Conservation (phyloP, 2,113 vertebrate genomes). For the Oryzias celebensis region DNA sequence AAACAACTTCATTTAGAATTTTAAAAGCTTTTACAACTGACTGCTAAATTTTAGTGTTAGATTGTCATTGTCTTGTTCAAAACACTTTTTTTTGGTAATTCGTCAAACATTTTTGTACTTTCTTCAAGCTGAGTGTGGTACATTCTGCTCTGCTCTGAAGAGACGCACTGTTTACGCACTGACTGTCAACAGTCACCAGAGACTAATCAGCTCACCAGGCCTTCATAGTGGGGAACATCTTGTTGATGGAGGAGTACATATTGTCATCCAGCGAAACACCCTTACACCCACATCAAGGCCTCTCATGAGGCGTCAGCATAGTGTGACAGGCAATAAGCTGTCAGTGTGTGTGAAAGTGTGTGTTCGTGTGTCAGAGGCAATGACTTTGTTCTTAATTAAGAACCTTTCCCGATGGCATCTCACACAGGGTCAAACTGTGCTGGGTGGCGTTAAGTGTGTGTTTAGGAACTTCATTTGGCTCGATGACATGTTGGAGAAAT, state of each 20-base stretch:
- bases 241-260: constrained; percentile 44
- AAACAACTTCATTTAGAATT: too few species aligned
- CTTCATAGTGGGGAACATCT: constrained; percentile 33
- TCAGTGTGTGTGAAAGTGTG: constrained; percentile 30
- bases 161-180: too few species aligned
- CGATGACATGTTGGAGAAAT: constrained; percentile 47
- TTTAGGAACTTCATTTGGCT: constrained; percentile 44
- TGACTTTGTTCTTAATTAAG: constrained; percentile 58
- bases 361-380: constrained; percentile 27
- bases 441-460: constrained; percentile 22
- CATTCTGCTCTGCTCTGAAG: too few species aligned
- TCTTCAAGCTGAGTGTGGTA: too few species aligned
- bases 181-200: too few species aligned
- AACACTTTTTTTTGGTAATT: too few species aligned
- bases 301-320: constrained; percentile 33
- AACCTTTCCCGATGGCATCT: constrained; percentile 57
- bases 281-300: constrained; percentile 18
- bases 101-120: too few species aligned
- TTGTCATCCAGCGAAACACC: constrained; percentile 25
- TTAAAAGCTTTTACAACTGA: too few species aligned
- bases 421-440: constrained; percentile 60
- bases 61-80: too few species aligned
- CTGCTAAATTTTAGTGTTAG: too few species aligned
- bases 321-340: constrained; percentile 44
- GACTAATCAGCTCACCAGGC: too few species aligned